Evolutionary conservation across 2,888 invertebrate genomes (phyloP).

Genomic region (Andrena flavipes): DNA sequence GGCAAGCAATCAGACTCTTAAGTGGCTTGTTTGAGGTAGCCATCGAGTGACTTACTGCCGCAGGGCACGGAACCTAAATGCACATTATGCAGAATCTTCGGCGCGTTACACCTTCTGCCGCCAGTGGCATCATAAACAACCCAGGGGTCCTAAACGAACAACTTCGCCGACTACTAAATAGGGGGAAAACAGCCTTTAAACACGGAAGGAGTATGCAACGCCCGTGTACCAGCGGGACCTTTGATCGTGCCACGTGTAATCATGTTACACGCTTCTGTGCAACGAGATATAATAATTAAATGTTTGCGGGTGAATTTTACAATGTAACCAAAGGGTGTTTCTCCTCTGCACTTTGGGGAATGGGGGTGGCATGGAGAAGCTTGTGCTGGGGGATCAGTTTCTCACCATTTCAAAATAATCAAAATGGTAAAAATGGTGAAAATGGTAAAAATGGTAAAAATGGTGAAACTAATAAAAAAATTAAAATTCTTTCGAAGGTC

Average conservation of each 20-base stretch:
- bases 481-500: too few species aligned
- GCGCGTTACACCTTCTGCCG: constrained; percentile 3
- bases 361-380: background rate
- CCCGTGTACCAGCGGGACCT: background rate
- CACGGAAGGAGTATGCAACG: constrained; percentile 2
- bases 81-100: constrained; percentile 1
- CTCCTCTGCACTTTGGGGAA: background rate
- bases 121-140: constrained; percentile 7
- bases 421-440: too few species aligned
- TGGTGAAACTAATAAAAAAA: too few species aligned
- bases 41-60: background rate
- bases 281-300: constrained; percentile 19
- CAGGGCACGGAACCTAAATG: constrained; percentile 18
- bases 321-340: background rate
- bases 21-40: constrained; percentile 10
- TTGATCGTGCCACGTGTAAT: constrained; percentile 23
- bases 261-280: constrained; percentile 2
- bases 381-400: background rate
- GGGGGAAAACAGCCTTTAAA: constrained; percentile 14
- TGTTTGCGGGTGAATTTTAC: background rate
- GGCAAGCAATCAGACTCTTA: constrained; percentile 2
- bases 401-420: background rate
- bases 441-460: too few species aligned
- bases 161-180: constrained; percentile 18
- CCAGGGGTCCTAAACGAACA: constrained; percentile 2